Percentiles rank a stretch among this genome's conserved stretches.
Evolutionary conservation across 2,888 invertebrate genomes (phyloP).

Genomic region (Drosophila lacicola): DNA sequence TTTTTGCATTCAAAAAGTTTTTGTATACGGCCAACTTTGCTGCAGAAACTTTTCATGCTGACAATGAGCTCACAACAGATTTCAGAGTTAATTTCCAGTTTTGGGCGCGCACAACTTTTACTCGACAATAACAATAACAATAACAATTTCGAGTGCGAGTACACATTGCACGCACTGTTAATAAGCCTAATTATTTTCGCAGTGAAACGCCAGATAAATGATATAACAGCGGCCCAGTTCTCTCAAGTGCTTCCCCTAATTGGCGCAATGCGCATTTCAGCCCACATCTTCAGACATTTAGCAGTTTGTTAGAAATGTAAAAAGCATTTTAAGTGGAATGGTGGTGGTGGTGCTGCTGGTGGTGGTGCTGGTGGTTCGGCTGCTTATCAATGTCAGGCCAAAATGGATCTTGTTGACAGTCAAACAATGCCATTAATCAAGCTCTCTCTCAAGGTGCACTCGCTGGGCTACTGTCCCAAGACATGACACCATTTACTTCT

Average conservation of each 20-base stretch:
- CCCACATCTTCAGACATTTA: conserved; percentile 24
- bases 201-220: conserved; percentile 52
- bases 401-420: conserved; percentile 72
- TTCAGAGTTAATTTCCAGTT: conserved; percentile 77
- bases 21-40: conserved; percentile 62
- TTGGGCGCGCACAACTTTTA: conserved; percentile 58
- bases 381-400: conserved; percentile 67
- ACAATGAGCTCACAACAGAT: conserved; percentile 80
- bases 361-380: conserved; percentile 25
- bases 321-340: conserved; percentile 15
- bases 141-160: conserved; percentile 51
- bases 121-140: conserved; percentile 71
- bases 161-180: conserved; percentile 70
- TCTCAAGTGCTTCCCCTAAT: conserved; percentile 43
- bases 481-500: conserved; percentile 16
- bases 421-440: conserved; percentile 75
- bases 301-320: conserved; percentile 43
- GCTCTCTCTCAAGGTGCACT: conserved; percentile 69
- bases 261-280: conserved; percentile 31
- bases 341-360: not conserved
- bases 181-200: conserved; percentile 73
- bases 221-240: conserved; percentile 41
- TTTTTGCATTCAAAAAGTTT: conserved; percentile 78
- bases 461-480: conserved; percentile 22
- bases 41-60: conserved; percentile 67